Percentiles rank a stretch among this genome's conserved stretches.
phyloP scores from a whole-genome alignment of 2,797 vertebrate genomes.

The Hippocampus kuda region DNA sequence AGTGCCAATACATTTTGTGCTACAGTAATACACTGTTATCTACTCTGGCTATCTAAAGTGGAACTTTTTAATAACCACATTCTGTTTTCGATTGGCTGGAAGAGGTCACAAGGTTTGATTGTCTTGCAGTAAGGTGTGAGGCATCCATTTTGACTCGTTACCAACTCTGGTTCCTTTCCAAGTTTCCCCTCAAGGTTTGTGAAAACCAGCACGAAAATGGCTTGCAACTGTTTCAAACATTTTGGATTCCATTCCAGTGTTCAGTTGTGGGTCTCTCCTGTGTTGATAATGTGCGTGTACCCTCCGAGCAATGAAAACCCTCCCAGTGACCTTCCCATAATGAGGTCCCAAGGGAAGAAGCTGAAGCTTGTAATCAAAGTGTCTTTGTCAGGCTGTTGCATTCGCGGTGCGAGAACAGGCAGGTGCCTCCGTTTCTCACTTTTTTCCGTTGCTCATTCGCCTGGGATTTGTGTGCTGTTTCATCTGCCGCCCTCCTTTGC shows the following conservation, averaged over 20 bases:
- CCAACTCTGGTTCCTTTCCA: no score
- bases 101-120: no score
- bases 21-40: no score
- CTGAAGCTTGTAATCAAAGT: conserved; percentile 51
- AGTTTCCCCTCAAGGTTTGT: not conserved
- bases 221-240: conserved; percentile 6
- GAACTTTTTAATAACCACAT: no score
- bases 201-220: not conserved
- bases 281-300: conserved; percentile 19
- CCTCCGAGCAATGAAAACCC: conserved; percentile 28
- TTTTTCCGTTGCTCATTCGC: conserved; percentile 51
- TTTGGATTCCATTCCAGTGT: conserved; percentile 33
- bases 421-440: conserved; percentile 42
- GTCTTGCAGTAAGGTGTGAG: no score
- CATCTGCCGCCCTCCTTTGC: conserved; percentile 39
- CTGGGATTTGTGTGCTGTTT: conserved; percentile 55
- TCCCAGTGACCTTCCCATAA: conserved; percentile 51
- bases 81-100: no score
- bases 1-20: no score
- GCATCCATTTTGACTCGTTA: no score
- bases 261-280: conserved; percentile 12
- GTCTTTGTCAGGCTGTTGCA: conserved; percentile 35
- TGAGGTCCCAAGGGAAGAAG: conserved; percentile 45
- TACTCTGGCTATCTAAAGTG: no score
- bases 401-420: conserved; percentile 28